Evolutionary conservation across 2,113 vertebrate genomes (phyloP), one percentile per base, ranked within the genome.

Genomic region (Rhinolophus sinicus): DNA sequence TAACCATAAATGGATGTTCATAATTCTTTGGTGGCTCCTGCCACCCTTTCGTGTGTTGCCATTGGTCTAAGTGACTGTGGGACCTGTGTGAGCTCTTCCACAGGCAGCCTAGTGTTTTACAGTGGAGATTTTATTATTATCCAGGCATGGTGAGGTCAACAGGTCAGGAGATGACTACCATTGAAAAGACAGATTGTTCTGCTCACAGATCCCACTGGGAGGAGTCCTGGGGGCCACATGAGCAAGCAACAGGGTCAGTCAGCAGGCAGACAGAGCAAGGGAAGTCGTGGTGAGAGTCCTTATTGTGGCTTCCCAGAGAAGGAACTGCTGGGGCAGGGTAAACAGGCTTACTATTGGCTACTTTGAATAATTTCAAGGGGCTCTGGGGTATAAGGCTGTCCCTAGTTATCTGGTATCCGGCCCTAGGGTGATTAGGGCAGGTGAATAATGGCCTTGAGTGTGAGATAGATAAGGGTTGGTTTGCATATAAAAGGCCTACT

Each of bases 181-280:
- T 18, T 60, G 70, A 15, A 88, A 38, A 83, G 82, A 15, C 0
- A 30, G 5, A 38, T 80, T 26, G 44, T 82, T 40, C 14, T 24
- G 10, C 8, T 64, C 52, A 19, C 47, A 38, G 72, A 26, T n/a
- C 30, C 33, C 12, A 35, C n/a, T 2, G 19, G 22, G 62, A 40
- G 33, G 30, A 33, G 54, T 9, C 0, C 0, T 4, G 26, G 47
- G 60, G 50, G 24, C 54, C 84, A 13, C 30, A 2, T 1, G 11
- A 33, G 16, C 18, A 38, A 26, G n/a, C 50, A 14, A 16, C 62
- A 35, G 22, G 28, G 14, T 26, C 2, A 4, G 33, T 58, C 26
- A 19, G 6, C 69, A 58, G 67, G 8, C 67, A 44, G 19, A 50
- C 19, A 22, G n/a, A 21, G 11, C 22, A 0, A 3, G 35, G 24